Base-by-base conservation (phyloP, 1,140 invertebrate species). In the Rhyzopertha dominica region DNA sequence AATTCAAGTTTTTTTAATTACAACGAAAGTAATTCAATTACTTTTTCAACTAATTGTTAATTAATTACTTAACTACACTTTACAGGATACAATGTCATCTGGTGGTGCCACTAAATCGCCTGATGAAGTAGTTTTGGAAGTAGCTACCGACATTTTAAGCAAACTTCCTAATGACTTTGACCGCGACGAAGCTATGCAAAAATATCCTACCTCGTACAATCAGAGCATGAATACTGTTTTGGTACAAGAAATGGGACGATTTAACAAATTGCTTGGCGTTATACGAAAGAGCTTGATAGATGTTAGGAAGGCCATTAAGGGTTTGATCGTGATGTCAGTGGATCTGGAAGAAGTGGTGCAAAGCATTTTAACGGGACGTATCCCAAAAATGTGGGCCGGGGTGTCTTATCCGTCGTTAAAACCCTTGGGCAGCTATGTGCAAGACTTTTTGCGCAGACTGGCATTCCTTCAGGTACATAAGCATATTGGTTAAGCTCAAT, bases 401-500 rank as follows among this genome's bases (percentile, higher is more conserved):
- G 82, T 80, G 56, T 92, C 92, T 3, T 98, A 97, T 70, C 93
- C 94, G 4, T 95, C 90, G 4, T 67, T 96, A 3, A 97, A 97
- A 65, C 87, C 92, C 1, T 71, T 97, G 12, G 88, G 88, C 25
- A 86, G 87, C 60, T 98, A 96, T 62, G 74, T 96, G 23, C 80
- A 78, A 49, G 93, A 98, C 69, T 85, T 98, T 54, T 56, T 95
- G 0, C 77, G 77, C 3, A 79, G 93, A 52, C 71, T 97, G 0
- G 73, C 78, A 47, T 96, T 85, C 68, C 71, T 86, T 57, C 82
- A 85, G 78, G 87, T 85, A 46, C 36, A 18, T 23, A 44, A 14
- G 3, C n/a, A 36, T 13, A 22, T 48, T 35, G 8, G 9, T 29
- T 32, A 43, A 23, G 14, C 19, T 14, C 26, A 13, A 35, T 22